Base-by-base conservation (phyloP, 2,113 vertebrate species). In the Psittacara wagleri region DNA sequence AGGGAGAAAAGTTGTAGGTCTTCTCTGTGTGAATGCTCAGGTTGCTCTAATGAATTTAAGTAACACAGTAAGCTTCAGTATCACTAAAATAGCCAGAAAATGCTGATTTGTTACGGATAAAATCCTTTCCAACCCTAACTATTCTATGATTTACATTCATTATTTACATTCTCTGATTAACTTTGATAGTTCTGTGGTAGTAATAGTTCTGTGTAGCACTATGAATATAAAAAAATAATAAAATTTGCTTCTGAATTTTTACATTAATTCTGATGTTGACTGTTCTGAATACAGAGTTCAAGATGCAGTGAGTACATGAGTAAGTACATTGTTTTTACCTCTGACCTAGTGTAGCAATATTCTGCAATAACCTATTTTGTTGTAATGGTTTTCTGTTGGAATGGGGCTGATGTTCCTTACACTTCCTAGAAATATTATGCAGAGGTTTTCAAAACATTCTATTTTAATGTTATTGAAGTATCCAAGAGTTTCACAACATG, bases 341-440 rank as follows among this genome's bases (percentile, higher is more conserved):
- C 93, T 97, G 77, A 57, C 93, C 92, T 89, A 81, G 55, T 93
- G 61, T 10, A 78, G 83, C 77, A 93, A 79, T 86, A 27, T 88
- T 75, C 92, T 93, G 93, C 81, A 97, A 80, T 92, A 85, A 93
- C 16, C 31, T 89, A 6, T 83, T 89, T 73, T 80, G 74, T 84
- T 96, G 95, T 75, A 94, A 80, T 88, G 61, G 29, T 35, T 59
- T 83, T 89, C 69, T 83, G 70, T 84, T 96, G 96, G 75, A 95
- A 80, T 88, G 64, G 37, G 51, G 7, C 70, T 95, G 59, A 49
- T 90, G 70, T 87, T 61, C 73, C 33, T 81, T 84, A 68, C 59
- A 18, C n/a, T 97, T 97, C 96, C 95, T 97, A 95, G 96, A 97
- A 97, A 93, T 96, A 94, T 59, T 90, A 39, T 92, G 84, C 66